Evolutionary conservation across 2,113 vertebrate species (phyloP).

Genomic region (Engystomops pustulosus): DNA sequence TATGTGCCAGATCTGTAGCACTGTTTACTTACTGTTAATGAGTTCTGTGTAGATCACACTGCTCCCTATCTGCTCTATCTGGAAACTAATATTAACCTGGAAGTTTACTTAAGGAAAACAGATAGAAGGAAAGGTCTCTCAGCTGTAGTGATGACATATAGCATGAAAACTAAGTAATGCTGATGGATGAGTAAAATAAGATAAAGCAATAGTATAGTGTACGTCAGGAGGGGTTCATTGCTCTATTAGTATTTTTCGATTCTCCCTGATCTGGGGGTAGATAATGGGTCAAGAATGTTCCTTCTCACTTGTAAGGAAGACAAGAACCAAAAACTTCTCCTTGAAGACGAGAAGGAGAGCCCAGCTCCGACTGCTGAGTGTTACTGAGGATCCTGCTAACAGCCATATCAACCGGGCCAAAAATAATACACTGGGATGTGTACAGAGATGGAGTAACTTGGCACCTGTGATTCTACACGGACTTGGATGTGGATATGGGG

Average conservation of each 20-base stretch:
- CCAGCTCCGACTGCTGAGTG: constrained; percentile 35
- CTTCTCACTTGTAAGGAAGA: no score
- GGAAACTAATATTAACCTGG: constrained; percentile 40
- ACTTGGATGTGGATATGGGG: neutral
- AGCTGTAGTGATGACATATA: neutral
- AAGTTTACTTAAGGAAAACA: neutral
- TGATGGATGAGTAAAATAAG: no score
- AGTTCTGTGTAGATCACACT: neutral
- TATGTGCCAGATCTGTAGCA: neutral
- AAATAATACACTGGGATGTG: constrained; percentile 14
- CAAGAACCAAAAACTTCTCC: no score
- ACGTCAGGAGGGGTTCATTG: no score
- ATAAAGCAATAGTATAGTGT: no score
- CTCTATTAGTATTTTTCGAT: no score
- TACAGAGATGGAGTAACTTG: neutral
- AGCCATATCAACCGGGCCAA: constrained; percentile 7
- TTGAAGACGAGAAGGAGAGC: neutral
- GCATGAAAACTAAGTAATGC: no score
- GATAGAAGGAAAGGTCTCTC: neutral
- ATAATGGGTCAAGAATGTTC: no score
- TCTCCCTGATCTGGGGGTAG: no score
- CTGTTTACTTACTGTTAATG: neutral
- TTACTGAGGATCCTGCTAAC: constrained; percentile 16
- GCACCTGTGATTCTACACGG: neutral
- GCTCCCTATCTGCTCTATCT: neutral